A percentile compares a stretch with the other conserved stretches of the same genome.
Conservation (phyloP, 2,113 vertebrate species). For the Osmerus mordax region DNA sequence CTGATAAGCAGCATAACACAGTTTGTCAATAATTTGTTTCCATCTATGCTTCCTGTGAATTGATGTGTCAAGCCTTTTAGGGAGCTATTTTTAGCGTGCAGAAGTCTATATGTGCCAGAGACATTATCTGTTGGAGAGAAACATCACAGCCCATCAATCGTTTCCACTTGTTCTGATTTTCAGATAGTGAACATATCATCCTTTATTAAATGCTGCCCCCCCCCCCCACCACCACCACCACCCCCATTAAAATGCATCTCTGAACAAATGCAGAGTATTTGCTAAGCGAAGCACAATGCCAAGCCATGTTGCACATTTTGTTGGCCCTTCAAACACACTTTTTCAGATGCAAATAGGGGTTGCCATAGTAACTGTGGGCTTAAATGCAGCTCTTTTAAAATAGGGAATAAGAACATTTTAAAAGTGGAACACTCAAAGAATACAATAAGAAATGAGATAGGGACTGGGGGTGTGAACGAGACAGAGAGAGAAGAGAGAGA, state of each 20-base stretch:
- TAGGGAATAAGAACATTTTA: conserved; percentile 67
- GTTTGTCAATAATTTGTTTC: conserved; percentile 60
- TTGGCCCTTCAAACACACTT: conserved; percentile 65
- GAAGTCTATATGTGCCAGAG: conserved; percentile 23
- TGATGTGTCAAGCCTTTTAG: conserved; percentile 58
- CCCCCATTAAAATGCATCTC: conserved; percentile 1
- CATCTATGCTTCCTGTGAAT: conserved; percentile 51
- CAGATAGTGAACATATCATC: background rate
- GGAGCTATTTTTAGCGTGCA: conserved; percentile 58
- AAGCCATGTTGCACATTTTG: conserved; percentile 58
- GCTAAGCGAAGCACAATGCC: conserved; percentile 49
- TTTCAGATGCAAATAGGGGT: conserved; percentile 77
- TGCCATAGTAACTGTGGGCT: conserved; percentile 77
- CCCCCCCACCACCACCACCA: background rate
- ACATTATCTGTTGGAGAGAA: conserved; percentile 37
- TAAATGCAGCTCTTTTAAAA: conserved; percentile 71
- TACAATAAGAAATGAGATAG: conserved; percentile 43
- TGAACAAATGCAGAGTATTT: conserved; percentile 30
- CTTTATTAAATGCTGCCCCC: background rate
- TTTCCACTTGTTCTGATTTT: conserved; percentile 12
- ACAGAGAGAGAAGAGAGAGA: background rate
- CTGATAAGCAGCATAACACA: conserved; percentile 53
- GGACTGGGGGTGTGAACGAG: background rate
- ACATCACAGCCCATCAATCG: conserved; percentile 9
- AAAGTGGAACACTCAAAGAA: conserved; percentile 68